Evolutionary conservation across 2,888 invertebrate genomes (phyloP).

Genomic region (Thymelicus acteon): DNA sequence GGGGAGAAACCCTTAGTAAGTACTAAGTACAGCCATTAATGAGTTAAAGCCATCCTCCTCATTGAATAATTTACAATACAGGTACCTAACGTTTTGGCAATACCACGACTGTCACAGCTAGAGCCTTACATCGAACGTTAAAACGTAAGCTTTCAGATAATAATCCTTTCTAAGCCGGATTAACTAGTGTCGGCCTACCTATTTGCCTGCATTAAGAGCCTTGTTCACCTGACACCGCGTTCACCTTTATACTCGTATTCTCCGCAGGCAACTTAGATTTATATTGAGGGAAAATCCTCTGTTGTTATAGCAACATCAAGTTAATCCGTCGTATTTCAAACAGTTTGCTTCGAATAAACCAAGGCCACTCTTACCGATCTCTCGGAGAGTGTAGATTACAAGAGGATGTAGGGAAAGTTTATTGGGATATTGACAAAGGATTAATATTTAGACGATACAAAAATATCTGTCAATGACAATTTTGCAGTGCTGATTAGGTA

Average conservation of each 20-base stretch:
- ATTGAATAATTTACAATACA: neutral
- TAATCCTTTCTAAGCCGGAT: conserved; percentile 79
- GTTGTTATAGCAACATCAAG: conserved; percentile 47
- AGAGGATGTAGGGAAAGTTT: neutral
- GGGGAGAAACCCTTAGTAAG: too few relatives aligned
- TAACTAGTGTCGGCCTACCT: conserved; percentile 65
- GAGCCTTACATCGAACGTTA: conserved; percentile 54
- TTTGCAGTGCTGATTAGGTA: too few relatives aligned
- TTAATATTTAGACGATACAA: neutral
- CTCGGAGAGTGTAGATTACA: conserved; percentile 18
- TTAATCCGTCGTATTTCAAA: conserved; percentile 40
- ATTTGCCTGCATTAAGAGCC: conserved; percentile 66
- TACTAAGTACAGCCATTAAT: too few relatives aligned
- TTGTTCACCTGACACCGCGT: conserved; percentile 66
- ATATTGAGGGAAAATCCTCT: conserved; percentile 51
- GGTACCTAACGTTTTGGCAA: neutral
- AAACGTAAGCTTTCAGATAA: conserved; percentile 63
- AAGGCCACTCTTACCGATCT: conserved; percentile 24
- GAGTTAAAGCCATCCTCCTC: too few relatives aligned
- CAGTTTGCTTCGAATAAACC: conserved; percentile 34
- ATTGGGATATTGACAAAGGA: neutral
- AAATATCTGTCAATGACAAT: too few relatives aligned
- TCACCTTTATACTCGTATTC: conserved; percentile 57
- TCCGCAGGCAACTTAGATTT: conserved; percentile 62
- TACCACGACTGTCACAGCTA: conserved; percentile 20